Evolutionary conservation across 2,888 invertebrate genomes (phyloP).

Genomic region (Glyphotaelius pellucidus): DNA sequence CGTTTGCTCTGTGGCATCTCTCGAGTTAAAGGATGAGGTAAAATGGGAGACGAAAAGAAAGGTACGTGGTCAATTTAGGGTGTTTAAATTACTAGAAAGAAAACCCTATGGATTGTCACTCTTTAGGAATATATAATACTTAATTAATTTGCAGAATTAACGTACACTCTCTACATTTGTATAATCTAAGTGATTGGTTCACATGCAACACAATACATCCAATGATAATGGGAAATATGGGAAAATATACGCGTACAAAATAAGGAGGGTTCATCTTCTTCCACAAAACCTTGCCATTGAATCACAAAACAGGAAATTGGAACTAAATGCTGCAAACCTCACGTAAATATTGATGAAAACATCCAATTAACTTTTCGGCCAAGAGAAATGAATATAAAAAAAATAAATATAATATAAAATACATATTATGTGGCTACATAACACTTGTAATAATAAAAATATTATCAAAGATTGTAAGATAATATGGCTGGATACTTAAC

Average conservation of each 20-base stretch:
- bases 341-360: background rate
- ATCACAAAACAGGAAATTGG: constrained; percentile 10
- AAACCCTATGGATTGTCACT: no score
- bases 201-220: constrained; percentile 42
- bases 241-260: constrained; percentile 38
- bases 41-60: no score
- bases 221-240: constrained; percentile 47
- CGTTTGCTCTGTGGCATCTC: no score
- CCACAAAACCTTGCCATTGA: background rate
- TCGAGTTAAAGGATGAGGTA: no score
- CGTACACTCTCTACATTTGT: background rate
- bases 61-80: no score
- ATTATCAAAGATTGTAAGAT: background rate
- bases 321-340: background rate
- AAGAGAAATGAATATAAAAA: background rate
- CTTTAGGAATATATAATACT: background rate
- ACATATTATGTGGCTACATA: background rate
- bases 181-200: constrained; percentile 29
- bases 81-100: no score
- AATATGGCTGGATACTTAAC: background rate
- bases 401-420: background rate
- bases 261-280: background rate
- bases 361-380: background rate
- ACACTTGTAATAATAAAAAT: background rate
- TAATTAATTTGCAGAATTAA: background rate